Evolutionary conservation across 2,797 vertebrate species (phyloP).

Genomic region (Malacoraja senta): DNA sequence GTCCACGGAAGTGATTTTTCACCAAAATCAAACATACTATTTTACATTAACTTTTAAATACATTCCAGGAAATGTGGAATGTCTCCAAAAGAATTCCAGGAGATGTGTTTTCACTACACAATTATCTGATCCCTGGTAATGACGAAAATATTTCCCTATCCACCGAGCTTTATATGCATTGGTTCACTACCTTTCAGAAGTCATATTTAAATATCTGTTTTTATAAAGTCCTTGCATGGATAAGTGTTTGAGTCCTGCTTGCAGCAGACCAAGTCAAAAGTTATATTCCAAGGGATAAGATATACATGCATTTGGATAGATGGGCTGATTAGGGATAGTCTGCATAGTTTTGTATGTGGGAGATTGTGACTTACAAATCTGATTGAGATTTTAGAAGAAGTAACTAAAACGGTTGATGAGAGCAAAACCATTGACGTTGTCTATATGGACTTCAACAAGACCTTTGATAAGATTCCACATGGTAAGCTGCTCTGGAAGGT

Average conservation of each 20-base stretch:
- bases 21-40: slow-evolving; percentile 2
- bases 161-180: background rate
- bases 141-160: background rate
- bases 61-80: background rate
- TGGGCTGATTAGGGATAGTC: too few species aligned
- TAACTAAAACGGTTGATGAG: too few species aligned
- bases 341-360: too few species aligned
- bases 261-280: background rate
- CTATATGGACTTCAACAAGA: too few species aligned
- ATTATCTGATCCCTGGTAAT: background rate
- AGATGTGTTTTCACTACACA: background rate
- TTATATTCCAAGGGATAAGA: background rate
- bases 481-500: too few species aligned
- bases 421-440: too few species aligned
- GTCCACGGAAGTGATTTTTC: background rate
- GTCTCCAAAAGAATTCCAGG: background rate
- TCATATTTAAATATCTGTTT: background rate
- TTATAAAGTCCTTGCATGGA: background rate
- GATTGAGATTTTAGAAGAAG: too few species aligned
- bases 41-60: background rate
- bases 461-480: too few species aligned
- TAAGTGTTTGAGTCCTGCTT: background rate
- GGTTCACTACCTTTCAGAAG: background rate
- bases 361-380: too few species aligned
- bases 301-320: background rate